These are phyloP conservation scores for Carposina sasakii DNA, from an alignment of 1,140 invertebrate species.

Conservation along the genomic window DNA sequence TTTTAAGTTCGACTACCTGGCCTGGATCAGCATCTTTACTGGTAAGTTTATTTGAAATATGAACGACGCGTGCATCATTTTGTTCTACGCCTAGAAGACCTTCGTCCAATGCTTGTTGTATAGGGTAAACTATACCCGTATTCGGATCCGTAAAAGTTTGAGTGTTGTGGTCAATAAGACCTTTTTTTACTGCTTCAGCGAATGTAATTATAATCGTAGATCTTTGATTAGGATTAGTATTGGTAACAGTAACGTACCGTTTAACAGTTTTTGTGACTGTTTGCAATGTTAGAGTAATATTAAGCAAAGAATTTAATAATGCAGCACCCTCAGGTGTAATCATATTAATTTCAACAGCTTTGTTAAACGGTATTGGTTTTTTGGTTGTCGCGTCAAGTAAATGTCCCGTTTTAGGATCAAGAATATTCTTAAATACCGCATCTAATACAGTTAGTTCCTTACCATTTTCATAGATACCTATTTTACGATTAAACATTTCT, in stretches of 20 bases:
- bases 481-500: constrained; percentile 86
- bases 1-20: constrained; percentile 68
- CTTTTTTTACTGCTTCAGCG: constrained; percentile 82
- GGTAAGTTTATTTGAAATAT: constrained; percentile 51
- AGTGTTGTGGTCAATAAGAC: constrained; percentile 85
- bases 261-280: constrained; percentile 88
- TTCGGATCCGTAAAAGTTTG: constrained; percentile 87
- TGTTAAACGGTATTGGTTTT: constrained; percentile 85
- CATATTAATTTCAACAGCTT: constrained; percentile 87
- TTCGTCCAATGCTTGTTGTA: constrained; percentile 87
- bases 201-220: constrained; percentile 81
- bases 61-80: constrained; percentile 59
- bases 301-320: constrained; percentile 85
- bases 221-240: constrained; percentile 73
- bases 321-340: constrained; percentile 90
- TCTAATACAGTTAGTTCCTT: constrained; percentile 88
- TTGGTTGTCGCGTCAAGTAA: constrained; percentile 85
- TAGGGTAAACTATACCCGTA: constrained; percentile 81
- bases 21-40: constrained; percentile 61
- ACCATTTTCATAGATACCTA: constrained; percentile 84
- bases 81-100: constrained; percentile 78
- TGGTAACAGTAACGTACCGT: constrained; percentile 83
- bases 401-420: constrained; percentile 91
- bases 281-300: constrained; percentile 88
- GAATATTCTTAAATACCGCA: constrained; percentile 85